These are phyloP conservation scores for Galerucella pusilla DNA, from an alignment of 2,888 invertebrate species.

Conservation along the genomic window DNA sequence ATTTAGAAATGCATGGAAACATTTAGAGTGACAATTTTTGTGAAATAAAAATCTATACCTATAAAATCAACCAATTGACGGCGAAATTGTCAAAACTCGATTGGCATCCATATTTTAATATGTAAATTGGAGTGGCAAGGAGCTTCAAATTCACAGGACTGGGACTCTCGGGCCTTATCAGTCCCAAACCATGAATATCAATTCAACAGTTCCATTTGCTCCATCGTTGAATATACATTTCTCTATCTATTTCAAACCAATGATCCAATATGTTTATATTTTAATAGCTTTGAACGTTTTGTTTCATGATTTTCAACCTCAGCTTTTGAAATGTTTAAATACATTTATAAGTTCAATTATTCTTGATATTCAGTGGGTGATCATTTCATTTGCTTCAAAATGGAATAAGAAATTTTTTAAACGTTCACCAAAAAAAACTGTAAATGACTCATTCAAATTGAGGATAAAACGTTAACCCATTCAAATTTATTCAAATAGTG, in stretches of 20 bases:
- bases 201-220: constrained; percentile 58
- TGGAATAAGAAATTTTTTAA: no score
- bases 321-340: no score
- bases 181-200: constrained; percentile 67
- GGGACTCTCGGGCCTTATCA: constrained; percentile 46
- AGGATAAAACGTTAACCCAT: background rate
- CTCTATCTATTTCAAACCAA: background rate
- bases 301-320: no score
- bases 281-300: no score
- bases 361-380: no score
- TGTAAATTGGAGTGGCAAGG: constrained; percentile 64
- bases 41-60: constrained; percentile 38
- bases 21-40: background rate
- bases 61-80: constrained; percentile 48
- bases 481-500: constrained; percentile 24
- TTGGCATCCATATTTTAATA: constrained; percentile 62
- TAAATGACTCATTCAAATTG: constrained; percentile 15
- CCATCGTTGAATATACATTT: constrained; percentile 38
- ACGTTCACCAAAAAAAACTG: background rate
- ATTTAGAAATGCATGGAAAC: no score
- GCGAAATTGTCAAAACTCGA: constrained; percentile 59
- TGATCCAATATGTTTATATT: background rate
- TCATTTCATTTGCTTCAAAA: no score
- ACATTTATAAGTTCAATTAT: no score
- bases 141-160: constrained; percentile 48